Conservation (phyloP, 2,797 vertebrate genomes). For the Sebastes glaucus region DNA sequence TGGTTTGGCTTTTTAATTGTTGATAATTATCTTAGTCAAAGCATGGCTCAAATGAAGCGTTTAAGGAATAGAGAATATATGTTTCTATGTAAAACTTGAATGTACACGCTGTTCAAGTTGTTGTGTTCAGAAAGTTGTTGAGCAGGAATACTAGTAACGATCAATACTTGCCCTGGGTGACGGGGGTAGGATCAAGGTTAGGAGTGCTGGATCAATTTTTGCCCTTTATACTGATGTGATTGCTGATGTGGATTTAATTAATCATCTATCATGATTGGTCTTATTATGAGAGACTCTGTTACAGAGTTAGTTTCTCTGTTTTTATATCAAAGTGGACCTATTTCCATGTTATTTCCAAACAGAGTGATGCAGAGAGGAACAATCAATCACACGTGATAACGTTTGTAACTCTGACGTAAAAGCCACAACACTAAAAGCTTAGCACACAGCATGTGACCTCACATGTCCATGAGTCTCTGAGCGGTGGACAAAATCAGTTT, state of each 20-base stretch:
- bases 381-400: constrained; percentile 33
- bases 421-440: constrained; percentile 16
- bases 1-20: no score
- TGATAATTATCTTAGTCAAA: not conserved
- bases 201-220: constrained; percentile 30
- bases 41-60: not conserved
- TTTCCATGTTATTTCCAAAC: constrained; percentile 1
- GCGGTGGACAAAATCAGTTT: not conserved
- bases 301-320: not conserved
- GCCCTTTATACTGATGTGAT: constrained; percentile 6
- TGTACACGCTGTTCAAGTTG: not conserved
- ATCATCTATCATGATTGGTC: constrained; percentile 4
- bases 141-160: constrained; percentile 27
- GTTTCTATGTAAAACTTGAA: not conserved
- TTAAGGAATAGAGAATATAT: not conserved
- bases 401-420: constrained; percentile 46
- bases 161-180: constrained; percentile 55
- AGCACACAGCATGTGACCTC: not conserved
- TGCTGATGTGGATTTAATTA: constrained; percentile 23
- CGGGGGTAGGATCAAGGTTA: constrained; percentile 22
- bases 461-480: not conserved
- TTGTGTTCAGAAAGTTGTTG: constrained; percentile 37
- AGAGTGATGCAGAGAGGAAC: not conserved
- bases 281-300: not conserved
- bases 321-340: not conserved